Evolutionary conservation across 1,140 invertebrate genomes (phyloP), one percentile per base, ranked within the genome.

Genomic region (Cyclina sinensis): DNA sequence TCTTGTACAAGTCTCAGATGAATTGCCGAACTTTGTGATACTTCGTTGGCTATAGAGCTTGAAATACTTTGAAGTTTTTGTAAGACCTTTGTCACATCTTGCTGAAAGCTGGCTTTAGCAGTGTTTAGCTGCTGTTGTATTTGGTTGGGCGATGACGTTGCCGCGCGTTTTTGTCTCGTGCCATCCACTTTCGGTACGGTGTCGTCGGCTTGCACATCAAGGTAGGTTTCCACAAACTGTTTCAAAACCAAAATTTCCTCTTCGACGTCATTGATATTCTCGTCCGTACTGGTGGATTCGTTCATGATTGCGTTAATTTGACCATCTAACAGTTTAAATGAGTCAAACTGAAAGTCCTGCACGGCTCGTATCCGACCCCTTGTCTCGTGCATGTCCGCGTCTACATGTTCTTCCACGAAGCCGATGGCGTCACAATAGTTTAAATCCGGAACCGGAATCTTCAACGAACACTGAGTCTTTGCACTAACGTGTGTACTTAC

Each of bases 231-330:
- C 7, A 86, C 14, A 32, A 65, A 65, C 24, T 59, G 35, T 39
- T 80, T 80, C n/a, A 87, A 54, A 30, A 54, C 46, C 4, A 16
- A 7, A 80, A 87, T 87, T 70, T 87, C 85, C 39, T 80, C 76
- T n/a, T 68, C 74, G 1, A 70, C 48, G 48, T 80, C 85, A 14
- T 32, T 21, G 14, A 87, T 80, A 21, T 79, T 32, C 46, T 24
- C 24, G 16, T 79, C 76, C 1, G 74, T 65, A 0, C 9, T 35
- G 3, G 11, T 37, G n/a, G 46, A 51, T 1, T 87, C 39, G 3
- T 87, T 62, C 27, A 68, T 0, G 18, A 80, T 70, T 14, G 9
- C 9, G 5, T 30, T 80, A 9, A 87, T n/a, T 18, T 87, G 85
- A 14, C 79, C 30, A 30, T 87, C 35, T 21, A 80, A 80, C 32